These are phyloP conservation scores for Cygnus olor DNA, from an alignment of 2,797 vertebrate genomes.

Conservation along the genomic window DNA sequence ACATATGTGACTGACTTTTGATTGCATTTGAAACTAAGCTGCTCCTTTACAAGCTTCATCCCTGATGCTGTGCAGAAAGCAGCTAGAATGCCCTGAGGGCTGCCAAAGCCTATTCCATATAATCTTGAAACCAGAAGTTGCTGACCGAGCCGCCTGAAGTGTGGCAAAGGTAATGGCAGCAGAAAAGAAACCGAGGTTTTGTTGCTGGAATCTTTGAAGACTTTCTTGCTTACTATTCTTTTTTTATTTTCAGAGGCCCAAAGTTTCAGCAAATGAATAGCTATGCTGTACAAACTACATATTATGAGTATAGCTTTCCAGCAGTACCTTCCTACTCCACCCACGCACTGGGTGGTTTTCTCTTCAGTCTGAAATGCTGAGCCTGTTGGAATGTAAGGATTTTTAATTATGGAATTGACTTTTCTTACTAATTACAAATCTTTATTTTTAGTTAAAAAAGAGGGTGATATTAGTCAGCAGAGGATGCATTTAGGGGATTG, in stretches of 20 bases:
- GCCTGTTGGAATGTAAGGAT: slow-evolving; percentile 22
- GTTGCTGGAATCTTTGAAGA: slow-evolving; percentile 18
- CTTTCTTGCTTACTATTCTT: slow-evolving; percentile 14
- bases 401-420: slow-evolving; percentile 28
- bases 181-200: slow-evolving; percentile 34
- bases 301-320: slow-evolving; percentile 54
- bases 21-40: background rate
- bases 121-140: slow-evolving; percentile 12
- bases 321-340: slow-evolving; percentile 43
- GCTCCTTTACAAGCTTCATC: background rate
- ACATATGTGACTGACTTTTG: background rate
- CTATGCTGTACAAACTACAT: slow-evolving; percentile 48
- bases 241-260: slow-evolving; percentile 42
- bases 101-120: background rate
- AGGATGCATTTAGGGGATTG: slow-evolving; percentile 34
- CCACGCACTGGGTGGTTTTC: background rate
- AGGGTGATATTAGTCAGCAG: background rate
- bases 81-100: background rate
- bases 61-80: background rate
- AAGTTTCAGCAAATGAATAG: slow-evolving; percentile 62
- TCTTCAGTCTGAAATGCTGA: background rate
- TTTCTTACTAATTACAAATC: slow-evolving; percentile 31
- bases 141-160: slow-evolving; percentile 22
- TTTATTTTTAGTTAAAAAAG: slow-evolving; percentile 51
- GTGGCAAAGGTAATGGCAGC: slow-evolving; percentile 2